Evolutionary conservation across 2,797 vertebrate species (phyloP).

Genomic region (Muscicapa comitata): DNA sequence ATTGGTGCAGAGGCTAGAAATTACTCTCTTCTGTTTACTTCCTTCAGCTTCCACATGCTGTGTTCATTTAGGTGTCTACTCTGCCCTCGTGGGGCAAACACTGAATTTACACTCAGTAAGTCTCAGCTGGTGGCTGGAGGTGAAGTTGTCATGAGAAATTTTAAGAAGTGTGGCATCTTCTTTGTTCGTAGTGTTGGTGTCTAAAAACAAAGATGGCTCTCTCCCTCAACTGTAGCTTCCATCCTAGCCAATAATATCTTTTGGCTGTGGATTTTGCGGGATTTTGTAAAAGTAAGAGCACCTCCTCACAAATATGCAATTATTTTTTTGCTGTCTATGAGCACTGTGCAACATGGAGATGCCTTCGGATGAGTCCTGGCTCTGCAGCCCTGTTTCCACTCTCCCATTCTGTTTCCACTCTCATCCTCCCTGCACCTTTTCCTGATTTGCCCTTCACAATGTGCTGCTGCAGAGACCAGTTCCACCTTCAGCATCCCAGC

Average conservation of each 20-base stretch:
- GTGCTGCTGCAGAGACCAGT: background rate
- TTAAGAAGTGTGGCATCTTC: background rate
- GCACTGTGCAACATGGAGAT: background rate
- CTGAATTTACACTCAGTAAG: background rate
- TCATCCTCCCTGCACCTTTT: background rate
- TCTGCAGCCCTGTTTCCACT: background rate
- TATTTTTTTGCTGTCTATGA: background rate
- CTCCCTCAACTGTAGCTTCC: background rate
- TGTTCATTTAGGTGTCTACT: background rate
- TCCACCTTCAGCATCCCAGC: background rate
- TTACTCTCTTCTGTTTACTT: background rate
- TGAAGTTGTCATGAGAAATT: background rate
- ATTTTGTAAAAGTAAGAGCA: background rate
- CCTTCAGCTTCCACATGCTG: accelerated
- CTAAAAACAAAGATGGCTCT: background rate
- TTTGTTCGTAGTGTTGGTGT: background rate
- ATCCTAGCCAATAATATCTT: background rate
- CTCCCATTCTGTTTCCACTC: background rate
- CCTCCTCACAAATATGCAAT: accelerated
- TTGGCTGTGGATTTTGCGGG: background rate
- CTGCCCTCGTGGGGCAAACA: background rate
- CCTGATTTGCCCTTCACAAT: background rate
- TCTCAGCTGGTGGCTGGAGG: background rate
- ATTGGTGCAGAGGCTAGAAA: background rate
- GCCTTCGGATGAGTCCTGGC: background rate